phyloP scores from a whole-genome alignment of 2,113 vertebrate genomes.

The Apaloderma vittatum region DNA sequence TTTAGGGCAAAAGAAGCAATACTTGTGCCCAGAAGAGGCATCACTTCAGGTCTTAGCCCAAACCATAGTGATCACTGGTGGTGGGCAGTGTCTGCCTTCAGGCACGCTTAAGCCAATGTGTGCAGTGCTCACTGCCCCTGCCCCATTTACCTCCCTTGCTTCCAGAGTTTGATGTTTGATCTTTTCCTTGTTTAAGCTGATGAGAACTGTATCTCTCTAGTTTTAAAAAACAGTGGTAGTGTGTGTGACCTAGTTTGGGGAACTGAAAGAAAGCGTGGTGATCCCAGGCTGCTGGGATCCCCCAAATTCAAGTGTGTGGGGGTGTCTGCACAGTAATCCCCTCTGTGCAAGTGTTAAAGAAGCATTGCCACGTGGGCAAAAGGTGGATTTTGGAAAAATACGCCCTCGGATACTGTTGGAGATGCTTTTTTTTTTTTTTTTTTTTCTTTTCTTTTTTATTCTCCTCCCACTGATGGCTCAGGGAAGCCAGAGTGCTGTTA shows the following conservation, averaged over 20 bases:
- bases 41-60: background rate
- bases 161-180: background rate
- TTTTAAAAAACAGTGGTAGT: background rate
- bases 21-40: background rate
- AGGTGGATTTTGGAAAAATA: background rate
- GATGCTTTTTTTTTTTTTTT: background rate
- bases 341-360: background rate
- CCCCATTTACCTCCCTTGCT: background rate
- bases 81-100: background rate
- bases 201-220: background rate
- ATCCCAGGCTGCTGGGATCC: background rate
- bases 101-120: fast-evolving
- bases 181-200: background rate
- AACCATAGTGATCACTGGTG: fast-evolving
- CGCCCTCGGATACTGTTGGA: background rate
- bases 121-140: background rate
- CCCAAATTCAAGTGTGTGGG: background rate
- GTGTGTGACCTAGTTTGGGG: background rate
- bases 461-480: background rate
- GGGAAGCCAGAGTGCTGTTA: background rate
- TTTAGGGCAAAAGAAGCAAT: background rate
- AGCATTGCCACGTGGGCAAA: background rate
- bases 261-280: background rate
- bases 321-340: background rate
- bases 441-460: too few species aligned